These are phyloP conservation scores for Gobionotothen gibberifrons DNA, from an alignment of 2,797 vertebrate species.

Conservation along the genomic window DNA sequence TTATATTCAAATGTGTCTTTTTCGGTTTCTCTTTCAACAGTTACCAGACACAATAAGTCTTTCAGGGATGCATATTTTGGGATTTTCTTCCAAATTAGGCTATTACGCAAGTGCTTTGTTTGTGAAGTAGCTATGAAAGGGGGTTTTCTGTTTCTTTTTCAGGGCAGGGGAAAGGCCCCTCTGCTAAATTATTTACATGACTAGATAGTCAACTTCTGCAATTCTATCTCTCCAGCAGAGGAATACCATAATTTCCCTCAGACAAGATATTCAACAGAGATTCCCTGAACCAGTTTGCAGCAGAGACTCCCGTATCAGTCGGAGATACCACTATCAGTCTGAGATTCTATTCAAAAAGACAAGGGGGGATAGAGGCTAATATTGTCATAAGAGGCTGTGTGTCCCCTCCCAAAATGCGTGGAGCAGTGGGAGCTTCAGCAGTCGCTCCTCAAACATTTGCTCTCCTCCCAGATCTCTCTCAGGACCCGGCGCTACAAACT, in stretches of 20 bases:
- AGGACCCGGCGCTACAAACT: conserved; percentile 72
- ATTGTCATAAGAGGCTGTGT: conserved; percentile 77
- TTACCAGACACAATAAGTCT: neutral
- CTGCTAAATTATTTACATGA: conserved; percentile 70
- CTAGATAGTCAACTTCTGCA: conserved; percentile 71
- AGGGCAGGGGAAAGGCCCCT: conserved; percentile 22
- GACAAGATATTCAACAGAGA: conserved; percentile 72
- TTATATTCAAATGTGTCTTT: conserved; percentile 2
- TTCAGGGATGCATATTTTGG: conserved; percentile 10
- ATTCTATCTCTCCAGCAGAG: conserved; percentile 65
- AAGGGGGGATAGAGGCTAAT: conserved; percentile 72
- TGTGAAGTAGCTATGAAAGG: conserved; percentile 22
- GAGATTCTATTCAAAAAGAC: conserved; percentile 73
- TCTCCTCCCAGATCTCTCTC: conserved; percentile 77
- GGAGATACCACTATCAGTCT: conserved; percentile 70
- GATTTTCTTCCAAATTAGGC: conserved; percentile 16
- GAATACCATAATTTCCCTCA: conserved; percentile 69
- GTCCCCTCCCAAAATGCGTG: conserved; percentile 69
- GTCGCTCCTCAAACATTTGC: conserved; percentile 80
- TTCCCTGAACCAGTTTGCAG: conserved; percentile 66
- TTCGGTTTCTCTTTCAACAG: conserved; percentile 1
- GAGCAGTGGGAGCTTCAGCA: conserved; percentile 66
- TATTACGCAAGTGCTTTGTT: conserved; percentile 12
- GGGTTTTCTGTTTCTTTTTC: conserved; percentile 8
- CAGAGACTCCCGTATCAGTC: conserved; percentile 64